Evolutionary conservation across 2,888 invertebrate species (phyloP).

Genomic region (Drosophila diplacantha): DNA sequence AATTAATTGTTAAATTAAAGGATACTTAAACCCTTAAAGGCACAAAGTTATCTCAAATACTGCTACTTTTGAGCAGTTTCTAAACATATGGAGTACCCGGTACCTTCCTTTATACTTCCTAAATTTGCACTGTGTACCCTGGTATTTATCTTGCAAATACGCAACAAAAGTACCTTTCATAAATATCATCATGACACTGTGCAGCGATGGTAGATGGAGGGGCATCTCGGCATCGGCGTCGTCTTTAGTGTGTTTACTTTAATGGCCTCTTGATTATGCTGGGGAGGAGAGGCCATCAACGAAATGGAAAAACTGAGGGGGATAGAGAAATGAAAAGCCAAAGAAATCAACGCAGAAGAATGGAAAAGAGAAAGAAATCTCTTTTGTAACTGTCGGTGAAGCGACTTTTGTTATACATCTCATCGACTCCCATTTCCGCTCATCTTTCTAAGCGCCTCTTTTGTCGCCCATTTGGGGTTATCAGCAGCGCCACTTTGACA

Average conservation of each 20-base stretch:
- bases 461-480: conserved; percentile 41
- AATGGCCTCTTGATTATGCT: conserved; percentile 67
- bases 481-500: conserved; percentile 40
- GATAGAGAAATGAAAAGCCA: conserved; percentile 9
- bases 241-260: conserved; percentile 48
- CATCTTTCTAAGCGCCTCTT: conserved; percentile 59
- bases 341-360: conserved; percentile 29
- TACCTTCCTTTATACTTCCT: not conserved
- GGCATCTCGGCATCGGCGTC: conserved; percentile 23
- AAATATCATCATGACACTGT: not conserved
- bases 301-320: conserved; percentile 28
- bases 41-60: not conserved
- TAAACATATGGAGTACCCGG: not conserved
- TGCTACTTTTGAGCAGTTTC: not conserved
- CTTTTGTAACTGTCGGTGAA: conserved; percentile 44
- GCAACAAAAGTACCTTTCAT: conserved; percentile 10
- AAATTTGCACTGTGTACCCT: not conserved
- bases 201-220: conserved; percentile 1
- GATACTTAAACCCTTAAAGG: too few species aligned
- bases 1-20: too few species aligned
- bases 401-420: conserved; percentile 28
- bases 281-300: conserved; percentile 31
- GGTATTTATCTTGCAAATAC: conserved; percentile 1
- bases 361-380: conserved; percentile 35
- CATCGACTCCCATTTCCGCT: conserved; percentile 61